Conservation (phyloP, 2,888 invertebrate genomes). For the Osmoderma eremita region DNA sequence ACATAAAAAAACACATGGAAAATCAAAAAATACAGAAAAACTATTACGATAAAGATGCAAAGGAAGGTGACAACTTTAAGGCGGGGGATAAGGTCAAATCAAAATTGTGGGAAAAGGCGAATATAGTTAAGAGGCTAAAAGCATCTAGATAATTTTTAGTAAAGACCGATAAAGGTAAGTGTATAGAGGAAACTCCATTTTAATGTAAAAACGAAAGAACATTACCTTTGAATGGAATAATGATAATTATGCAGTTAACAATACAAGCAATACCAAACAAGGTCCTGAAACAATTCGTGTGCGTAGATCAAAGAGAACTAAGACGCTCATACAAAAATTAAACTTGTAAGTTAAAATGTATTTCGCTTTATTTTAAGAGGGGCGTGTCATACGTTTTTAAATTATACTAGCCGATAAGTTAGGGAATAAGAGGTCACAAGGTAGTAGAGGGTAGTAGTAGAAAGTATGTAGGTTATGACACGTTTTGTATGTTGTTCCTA, state of each 20-base stretch:
- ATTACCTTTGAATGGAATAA: background rate
- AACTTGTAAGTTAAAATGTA: too few species aligned
- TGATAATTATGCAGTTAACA: background rate
- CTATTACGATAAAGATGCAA: slow-evolving; percentile 9
- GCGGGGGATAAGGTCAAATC: slow-evolving; percentile 5
- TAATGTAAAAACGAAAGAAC: slow-evolving; percentile 9
- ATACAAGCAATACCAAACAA: background rate
- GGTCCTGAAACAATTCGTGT: background rate
- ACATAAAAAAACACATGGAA: background rate
- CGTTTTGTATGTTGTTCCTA: too few species aligned
- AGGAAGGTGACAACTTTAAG: slow-evolving; percentile 8
- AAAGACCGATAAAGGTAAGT: background rate
- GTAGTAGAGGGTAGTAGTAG: too few species aligned
- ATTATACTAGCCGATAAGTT: too few species aligned
- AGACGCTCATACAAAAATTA: too few species aligned
- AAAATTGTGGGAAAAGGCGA: slow-evolving; percentile 8
- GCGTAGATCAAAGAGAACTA: background rate
- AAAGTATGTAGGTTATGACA: too few species aligned
- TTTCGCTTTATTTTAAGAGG: too few species aligned
- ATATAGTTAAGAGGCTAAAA: background rate
- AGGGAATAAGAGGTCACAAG: too few species aligned
- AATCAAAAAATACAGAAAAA: slow-evolving; percentile 16
- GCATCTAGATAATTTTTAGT: slow-evolving; percentile 6
- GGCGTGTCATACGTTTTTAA: too few species aligned
- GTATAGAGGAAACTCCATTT: slow-evolving; percentile 3